Conservation (phyloP, 2,888 invertebrate species). For the Argyra leucocephala region DNA sequence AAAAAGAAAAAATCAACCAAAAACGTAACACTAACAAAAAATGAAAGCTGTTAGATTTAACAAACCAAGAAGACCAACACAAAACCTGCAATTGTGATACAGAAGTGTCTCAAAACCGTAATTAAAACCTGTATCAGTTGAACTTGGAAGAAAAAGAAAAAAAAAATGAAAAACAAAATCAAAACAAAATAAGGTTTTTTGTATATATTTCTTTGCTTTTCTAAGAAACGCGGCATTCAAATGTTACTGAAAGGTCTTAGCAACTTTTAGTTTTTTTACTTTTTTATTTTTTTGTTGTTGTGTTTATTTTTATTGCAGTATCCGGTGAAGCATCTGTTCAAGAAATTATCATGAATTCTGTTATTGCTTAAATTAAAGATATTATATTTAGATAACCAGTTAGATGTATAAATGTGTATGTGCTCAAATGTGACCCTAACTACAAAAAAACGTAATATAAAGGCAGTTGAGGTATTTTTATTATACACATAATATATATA, state of each 20-base stretch:
- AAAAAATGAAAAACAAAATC: background rate
- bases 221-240: background rate
- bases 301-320: background rate
- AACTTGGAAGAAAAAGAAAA: background rate
- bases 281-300: too few relatives aligned
- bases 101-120: background rate
- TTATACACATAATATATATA: too few relatives aligned
- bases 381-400: background rate
- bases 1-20: too few relatives aligned
- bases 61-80: too few relatives aligned
- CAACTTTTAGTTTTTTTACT: too few relatives aligned
- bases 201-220: background rate
- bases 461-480: too few relatives aligned
- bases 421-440: too few relatives aligned
- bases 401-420: too few relatives aligned
- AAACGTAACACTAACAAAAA: too few relatives aligned
- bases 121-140: background rate
- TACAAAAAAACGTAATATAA: too few relatives aligned
- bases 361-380: background rate
- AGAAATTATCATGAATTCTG: background rate
- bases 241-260: background rate
- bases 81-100: background rate
- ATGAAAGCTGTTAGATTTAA: too few relatives aligned
- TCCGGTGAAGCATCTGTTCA: slow-evolving; percentile 4
- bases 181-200: background rate